Evolutionary conservation across 2,113 vertebrate genomes (phyloP).

Genomic region (Mixornis gularis): DNA sequence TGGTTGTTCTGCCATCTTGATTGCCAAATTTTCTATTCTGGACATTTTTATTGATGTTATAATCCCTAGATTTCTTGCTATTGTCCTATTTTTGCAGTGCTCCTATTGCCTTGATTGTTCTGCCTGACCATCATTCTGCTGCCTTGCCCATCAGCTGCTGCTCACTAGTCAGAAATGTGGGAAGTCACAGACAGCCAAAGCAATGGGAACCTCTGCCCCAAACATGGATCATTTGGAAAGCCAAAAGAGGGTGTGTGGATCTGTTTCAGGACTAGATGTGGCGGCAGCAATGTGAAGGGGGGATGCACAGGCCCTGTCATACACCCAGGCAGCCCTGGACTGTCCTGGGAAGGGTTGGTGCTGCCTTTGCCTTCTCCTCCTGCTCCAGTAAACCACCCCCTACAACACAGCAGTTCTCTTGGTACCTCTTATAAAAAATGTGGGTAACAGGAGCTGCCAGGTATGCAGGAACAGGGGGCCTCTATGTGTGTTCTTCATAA

Average conservation of each 20-base stretch:
- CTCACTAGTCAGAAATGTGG: rapidly evolving
- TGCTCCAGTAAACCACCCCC: neutral
- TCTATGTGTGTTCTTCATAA: neutral
- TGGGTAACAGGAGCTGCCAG: neutral
- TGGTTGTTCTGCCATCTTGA: neutral
- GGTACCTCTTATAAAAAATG: neutral
- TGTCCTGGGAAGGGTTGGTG: neutral
- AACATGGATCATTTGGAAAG: neutral
- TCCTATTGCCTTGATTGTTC: neutral
- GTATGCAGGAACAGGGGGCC: rapidly evolving
- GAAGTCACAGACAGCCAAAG: neutral
- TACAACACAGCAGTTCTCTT: neutral
- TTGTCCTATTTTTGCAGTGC: neutral
- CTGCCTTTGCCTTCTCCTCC: neutral
- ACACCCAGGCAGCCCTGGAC: neutral
- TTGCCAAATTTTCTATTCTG: conserved; percentile 1
- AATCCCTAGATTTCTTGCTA: neutral
- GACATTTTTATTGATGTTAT: neutral
- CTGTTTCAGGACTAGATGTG: neutral
- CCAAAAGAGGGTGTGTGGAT: neutral
- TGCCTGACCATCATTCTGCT: neutral
- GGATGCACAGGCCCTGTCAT: neutral
- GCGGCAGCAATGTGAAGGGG: neutral
- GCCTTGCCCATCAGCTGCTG: neutral
- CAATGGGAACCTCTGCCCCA: neutral